Evolutionary conservation across 2,888 invertebrate genomes (phyloP), one percentile per base, ranked within the genome.

Genomic region (Agelastica alni): DNA sequence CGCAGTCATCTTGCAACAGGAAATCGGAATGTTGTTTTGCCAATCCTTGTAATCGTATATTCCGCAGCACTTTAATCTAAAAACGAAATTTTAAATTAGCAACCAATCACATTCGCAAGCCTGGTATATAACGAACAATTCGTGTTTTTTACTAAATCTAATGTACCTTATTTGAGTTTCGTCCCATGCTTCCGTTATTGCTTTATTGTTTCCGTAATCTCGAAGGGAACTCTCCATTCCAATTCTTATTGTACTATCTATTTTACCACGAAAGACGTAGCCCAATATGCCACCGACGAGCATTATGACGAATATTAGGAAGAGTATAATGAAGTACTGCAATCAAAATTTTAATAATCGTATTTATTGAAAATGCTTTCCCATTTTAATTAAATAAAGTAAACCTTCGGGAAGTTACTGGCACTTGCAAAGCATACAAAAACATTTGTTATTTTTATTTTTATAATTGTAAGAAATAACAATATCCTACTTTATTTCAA

Each of bases 271-370:
- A 79, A 94, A 96, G 43, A 95, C 93, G 74, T 93, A 94, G 47
- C 92, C 91, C 51, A 96, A 80, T 59, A 96, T 89, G 34, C 93
- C 96, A 28, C 94, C 94, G 56, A 95, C 88, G 61, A 95, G 78
- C 86, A 96, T 89, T 59, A 89, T 89, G 59, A 95, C 88, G 78
- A 95, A 93, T 65, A 96, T 87, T 64, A 95, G 81, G 72, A 95
- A 87, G 44, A 96, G 83, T 16, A 93, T 82, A 67, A 94, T 89
- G 79, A 94, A 93, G 77, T 93, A 93, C 93, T 93, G 81, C 34
- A 84, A 82, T 60, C 43, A 60, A 62, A 34, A 13, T 39, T 10
- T n/a, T n/a, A n/a, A n/a, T n/a, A n/a, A n/a, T n/a, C n/a, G n/a
- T n/a, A n/a, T n/a, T n/a, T n/a, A n/a, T n/a, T n/a, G n/a, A n/a